Percentiles rank a stretch among this genome's conserved stretches.
These are phyloP conservation scores for Archilochus colubris DNA, from an alignment of 2,113 vertebrate species.

Conservation along the genomic window DNA sequence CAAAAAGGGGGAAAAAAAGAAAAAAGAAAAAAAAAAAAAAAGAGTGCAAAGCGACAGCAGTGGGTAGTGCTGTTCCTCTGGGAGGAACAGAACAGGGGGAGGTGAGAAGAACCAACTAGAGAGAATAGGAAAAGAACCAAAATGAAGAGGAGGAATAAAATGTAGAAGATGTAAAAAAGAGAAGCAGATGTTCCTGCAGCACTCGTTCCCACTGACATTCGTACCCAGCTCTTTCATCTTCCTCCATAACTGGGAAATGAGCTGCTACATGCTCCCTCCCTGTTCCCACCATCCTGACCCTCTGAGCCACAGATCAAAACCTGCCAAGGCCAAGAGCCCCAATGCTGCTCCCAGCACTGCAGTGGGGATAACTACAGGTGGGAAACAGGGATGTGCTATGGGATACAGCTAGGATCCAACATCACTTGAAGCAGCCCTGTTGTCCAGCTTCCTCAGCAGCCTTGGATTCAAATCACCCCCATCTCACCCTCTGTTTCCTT, in stretches of 20 bases:
- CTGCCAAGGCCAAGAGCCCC: neutral
- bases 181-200: constrained; percentile 66
- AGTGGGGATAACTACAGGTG: neutral
- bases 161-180: constrained; percentile 56
- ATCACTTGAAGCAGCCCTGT: neutral
- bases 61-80: constrained; percentile 69
- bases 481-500: neutral
- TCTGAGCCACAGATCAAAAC: neutral
- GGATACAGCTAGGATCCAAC: neutral
- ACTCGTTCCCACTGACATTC: constrained; percentile 50
- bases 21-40: neutral
- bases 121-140: constrained; percentile 66
- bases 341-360: accelerated
- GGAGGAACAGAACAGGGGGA: constrained; percentile 70
- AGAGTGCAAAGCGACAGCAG: constrained; percentile 65
- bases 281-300: neutral
- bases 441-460: neutral
- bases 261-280: neutral
- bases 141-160: constrained; percentile 67
- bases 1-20: constrained; percentile 18
- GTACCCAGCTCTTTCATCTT: constrained; percentile 22
- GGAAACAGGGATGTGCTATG: neutral
- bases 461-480: neutral
- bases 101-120: constrained; percentile 69
- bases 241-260: constrained; percentile 22